Evolutionary conservation across 1,140 invertebrate genomes (phyloP).

Genomic region (Microplitis mediator): DNA sequence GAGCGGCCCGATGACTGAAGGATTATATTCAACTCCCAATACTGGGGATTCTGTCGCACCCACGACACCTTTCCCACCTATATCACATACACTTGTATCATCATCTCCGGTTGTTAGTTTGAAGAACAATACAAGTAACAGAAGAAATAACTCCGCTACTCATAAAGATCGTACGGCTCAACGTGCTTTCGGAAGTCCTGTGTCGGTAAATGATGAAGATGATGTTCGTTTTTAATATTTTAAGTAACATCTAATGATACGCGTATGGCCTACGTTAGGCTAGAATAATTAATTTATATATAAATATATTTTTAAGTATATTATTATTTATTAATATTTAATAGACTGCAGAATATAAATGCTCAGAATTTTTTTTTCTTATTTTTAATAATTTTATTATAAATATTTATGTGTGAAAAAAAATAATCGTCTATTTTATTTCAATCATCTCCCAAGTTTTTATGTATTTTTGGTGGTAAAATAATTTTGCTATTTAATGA

Average conservation of each 20-base stretch:
- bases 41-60: slow-evolving; percentile 44
- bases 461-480: too few species aligned
- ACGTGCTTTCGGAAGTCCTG: slow-evolving; percentile 46
- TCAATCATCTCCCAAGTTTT: too few species aligned
- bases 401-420: background rate
- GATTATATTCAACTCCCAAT: slow-evolving; percentile 35
- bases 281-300: slow-evolving; percentile 3
- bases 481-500: too few species aligned
- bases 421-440: too few species aligned
- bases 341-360: background rate
- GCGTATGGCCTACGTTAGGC: slow-evolving; percentile 25
- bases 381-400: background rate
- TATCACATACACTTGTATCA: slow-evolving; percentile 21
- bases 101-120: slow-evolving; percentile 27
- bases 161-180: slow-evolving; percentile 22
- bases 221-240: slow-evolving; percentile 32
- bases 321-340: background rate
- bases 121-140: background rate
- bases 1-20: slow-evolving; percentile 39
- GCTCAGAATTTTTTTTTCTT: background rate
- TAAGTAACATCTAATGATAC: background rate
- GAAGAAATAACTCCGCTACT: too few species aligned
- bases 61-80: slow-evolving; percentile 42
- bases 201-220: slow-evolving; percentile 39
- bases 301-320: background rate